phyloP scores from a whole-genome alignment of 2,888 invertebrate species.

The Ctenicera cuprea region DNA sequence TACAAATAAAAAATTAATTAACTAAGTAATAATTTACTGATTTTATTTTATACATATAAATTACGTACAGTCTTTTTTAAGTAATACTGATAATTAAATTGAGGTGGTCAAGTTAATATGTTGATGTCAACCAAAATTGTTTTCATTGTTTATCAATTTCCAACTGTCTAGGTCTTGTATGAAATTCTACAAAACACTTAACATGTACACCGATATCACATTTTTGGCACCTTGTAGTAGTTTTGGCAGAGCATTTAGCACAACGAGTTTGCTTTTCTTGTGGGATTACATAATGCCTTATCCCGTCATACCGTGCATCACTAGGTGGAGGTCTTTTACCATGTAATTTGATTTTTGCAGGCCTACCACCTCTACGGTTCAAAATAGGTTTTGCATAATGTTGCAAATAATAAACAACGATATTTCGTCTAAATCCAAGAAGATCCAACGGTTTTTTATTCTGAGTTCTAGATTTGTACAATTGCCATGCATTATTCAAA shows the following conservation, averaged over 20 bases:
- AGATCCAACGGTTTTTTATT: slow-evolving; percentile 1
- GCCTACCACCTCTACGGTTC: slow-evolving; percentile 1
- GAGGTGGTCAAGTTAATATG: too few relatives aligned
- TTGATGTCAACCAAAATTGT: too few relatives aligned
- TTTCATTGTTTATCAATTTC: neutral
- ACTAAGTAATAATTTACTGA: too few relatives aligned
- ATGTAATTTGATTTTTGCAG: neutral
- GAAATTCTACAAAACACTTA: slow-evolving; percentile 56
- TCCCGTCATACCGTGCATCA: slow-evolving; percentile 47
- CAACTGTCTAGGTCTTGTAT: slow-evolving; percentile 25
- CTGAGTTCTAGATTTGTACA: neutral
- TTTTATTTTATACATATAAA: too few relatives aligned
- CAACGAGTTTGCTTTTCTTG: slow-evolving; percentile 57
- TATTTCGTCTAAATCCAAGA: neutral
- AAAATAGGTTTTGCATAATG: slow-evolving; percentile 3
- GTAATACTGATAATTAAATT: too few relatives aligned
- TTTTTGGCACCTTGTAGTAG: slow-evolving; percentile 56
- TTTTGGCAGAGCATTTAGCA: slow-evolving; percentile 54
- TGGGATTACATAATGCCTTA: slow-evolving; percentile 56
- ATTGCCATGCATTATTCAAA: neutral
- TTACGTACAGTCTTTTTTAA: too few relatives aligned
- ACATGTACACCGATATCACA: slow-evolving; percentile 54
- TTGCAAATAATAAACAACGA: slow-evolving; percentile 3
- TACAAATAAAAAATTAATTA: too few relatives aligned
- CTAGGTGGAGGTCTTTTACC: neutral